Base-by-base conservation (phyloP, 2,113 vertebrate genomes). In the Turdus rufiventris region DNA sequence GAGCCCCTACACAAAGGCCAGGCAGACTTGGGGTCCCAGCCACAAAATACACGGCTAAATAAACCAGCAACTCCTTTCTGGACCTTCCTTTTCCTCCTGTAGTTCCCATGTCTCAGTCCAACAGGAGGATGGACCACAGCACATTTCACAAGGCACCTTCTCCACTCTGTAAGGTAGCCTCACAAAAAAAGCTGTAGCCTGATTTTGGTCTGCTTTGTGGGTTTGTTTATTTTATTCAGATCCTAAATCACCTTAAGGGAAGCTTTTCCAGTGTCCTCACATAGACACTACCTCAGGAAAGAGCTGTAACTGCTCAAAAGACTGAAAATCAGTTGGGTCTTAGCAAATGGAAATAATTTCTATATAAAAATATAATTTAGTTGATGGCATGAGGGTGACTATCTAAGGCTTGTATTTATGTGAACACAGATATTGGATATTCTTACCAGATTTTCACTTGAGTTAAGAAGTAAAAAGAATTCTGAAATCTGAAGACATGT, bases 401-500 rank as follows among this genome's bases (percentile, higher is more conserved):
- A 4, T 33, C 67, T 45, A 65, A 90, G 14, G 56, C 63, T 82
- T 57, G 29, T 26, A 25, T 56, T 79, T 43, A n/a, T 75, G 12
- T 82, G 45, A 56, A 28, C 56, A 38, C 14, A 73, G 18, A 62
- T 31, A 3, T 18, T 70, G 38, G 43, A 42, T n/a, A 66, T 47
- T 58, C 24, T 68, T 28, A 58, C 2, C 50, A 78, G 21, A 71
- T 3, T 87, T 94, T 91, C 58, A 34, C 15, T 87, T 50, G 50
- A 78, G 84, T n/a, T 88, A 95, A 80, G 74, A 74, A 71, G 20
- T 60, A 60, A 90, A 96, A 84, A 40, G 13, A 40, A n/a, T 34
- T 88, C 45, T 78, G 57, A 63, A 88, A 66, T 53, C 38, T 24
- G 25, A 88, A 0, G 1, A 81, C 3, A 13, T 78, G 18, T 82